A percentile compares a stretch with the other conserved stretches of the same genome.
These are phyloP conservation scores for Pristionchus maxplancki DNA, from an alignment of 2,888 invertebrate genomes.

Conservation along the genomic window DNA sequence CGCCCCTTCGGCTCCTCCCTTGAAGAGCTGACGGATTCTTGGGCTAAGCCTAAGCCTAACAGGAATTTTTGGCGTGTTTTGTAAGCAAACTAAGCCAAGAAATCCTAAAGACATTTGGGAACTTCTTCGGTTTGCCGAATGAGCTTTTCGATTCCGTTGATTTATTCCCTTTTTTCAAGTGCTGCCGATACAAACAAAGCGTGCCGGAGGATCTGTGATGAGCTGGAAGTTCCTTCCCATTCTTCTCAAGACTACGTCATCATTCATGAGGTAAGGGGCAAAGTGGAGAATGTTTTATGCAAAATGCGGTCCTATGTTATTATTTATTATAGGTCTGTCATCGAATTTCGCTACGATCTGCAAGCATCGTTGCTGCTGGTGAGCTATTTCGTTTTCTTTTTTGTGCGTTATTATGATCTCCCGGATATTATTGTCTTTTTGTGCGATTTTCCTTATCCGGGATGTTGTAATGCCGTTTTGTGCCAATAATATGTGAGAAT, in stretches of 20 bases:
- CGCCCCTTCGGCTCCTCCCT: no score
- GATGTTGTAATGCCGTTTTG: no score
- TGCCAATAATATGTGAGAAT: no score
- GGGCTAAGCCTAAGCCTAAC: no score
- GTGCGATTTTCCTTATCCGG: no score
- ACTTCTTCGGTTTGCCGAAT: no score
- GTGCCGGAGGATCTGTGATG: conserved; percentile 77
- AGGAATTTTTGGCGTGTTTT: no score
- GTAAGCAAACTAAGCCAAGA: no score
- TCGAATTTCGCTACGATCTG: not conserved
- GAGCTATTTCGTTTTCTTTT: not conserved
- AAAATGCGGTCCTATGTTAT: no score
- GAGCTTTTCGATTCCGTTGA: no score
- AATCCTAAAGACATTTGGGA: no score
- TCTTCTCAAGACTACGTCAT: conserved; percentile 72
- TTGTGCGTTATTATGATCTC: not conserved
- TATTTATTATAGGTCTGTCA: conserved; percentile 31
- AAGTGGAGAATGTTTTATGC: not conserved
- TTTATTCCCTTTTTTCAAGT: conserved; percentile 4
- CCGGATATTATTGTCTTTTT: not conserved
- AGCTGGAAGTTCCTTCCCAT: conserved; percentile 76
- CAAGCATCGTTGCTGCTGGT: not conserved
- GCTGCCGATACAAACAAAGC: conserved; percentile 58
- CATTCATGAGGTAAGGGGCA: conserved; percentile 40
- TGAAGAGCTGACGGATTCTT: no score